A percentile compares a stretch with the other conserved stretches of the same genome.
These are phyloP conservation scores for Oxystoma pomonae DNA, from an alignment of 2,888 invertebrate species.

Conservation along the genomic window DNA sequence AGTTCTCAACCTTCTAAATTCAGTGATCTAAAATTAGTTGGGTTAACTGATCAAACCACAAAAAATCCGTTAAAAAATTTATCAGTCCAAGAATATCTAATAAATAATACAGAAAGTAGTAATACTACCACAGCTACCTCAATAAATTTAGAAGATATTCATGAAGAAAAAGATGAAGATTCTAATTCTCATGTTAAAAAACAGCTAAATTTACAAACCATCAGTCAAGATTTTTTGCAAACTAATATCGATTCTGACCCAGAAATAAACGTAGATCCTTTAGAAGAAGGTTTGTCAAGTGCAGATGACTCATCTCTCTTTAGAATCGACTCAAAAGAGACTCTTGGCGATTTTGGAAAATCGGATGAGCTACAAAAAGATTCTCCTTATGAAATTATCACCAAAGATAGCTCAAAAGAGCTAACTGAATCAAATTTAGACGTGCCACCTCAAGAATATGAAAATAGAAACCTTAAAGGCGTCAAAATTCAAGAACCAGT, in stretches of 20 bases:
- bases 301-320: conserved; percentile 25
- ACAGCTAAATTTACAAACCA: neutral
- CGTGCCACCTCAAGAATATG: conserved; percentile 3
- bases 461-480: conserved; percentile 24
- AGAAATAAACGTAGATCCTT: conserved; percentile 17
- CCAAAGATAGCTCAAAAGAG: conserved; percentile 37
- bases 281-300: neutral
- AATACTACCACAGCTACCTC: neutral
- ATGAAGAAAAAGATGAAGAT: neutral
- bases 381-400: conserved; percentile 39
- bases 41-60: too few relatives aligned
- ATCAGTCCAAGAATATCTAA: too few relatives aligned
- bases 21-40: too few relatives aligned
- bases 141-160: neutral
- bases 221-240: too few relatives aligned
- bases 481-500: conserved; percentile 31
- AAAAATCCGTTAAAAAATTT: too few relatives aligned
- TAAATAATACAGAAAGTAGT: too few relatives aligned
- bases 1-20: too few relatives aligned
- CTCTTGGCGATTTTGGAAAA: conserved; percentile 32
- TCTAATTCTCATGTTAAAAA: neutral
- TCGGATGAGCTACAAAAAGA: conserved; percentile 46
- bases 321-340: conserved; percentile 19
- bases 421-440: conserved; percentile 40
- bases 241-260: conserved; percentile 11